A percentile compares a stretch with the other conserved stretches of the same genome.
Conservation (phyloP, 2,797 vertebrate genomes). For the Hoplostethus atlanticus region DNA sequence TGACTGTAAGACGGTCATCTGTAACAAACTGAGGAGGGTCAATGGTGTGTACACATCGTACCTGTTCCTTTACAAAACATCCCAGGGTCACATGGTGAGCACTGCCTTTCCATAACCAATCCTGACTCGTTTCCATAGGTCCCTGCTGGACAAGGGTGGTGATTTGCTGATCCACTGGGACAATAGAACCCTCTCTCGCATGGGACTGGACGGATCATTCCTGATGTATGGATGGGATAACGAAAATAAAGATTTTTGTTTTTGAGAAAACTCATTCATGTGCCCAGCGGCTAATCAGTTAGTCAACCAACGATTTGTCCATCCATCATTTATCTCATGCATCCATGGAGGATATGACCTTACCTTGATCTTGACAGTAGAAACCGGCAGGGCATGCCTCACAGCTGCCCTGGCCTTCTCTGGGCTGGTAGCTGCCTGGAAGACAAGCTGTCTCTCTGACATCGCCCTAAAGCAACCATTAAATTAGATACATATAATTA, state of each 20-base stretch:
- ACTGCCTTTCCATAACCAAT: slow-evolving; percentile 73
- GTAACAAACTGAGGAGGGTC: background rate
- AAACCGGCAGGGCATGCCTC: slow-evolving; percentile 80
- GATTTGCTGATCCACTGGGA: slow-evolving; percentile 71
- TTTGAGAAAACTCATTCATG: slow-evolving; percentile 6
- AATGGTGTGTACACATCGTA: slow-evolving; percentile 38
- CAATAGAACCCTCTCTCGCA: slow-evolving; percentile 86
- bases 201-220: slow-evolving; percentile 64
- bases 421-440: slow-evolving; percentile 86
- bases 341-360: background rate
- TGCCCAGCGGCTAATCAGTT: slow-evolving; percentile 2
- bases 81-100: slow-evolving; percentile 82
- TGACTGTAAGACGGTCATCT: too few species aligned
- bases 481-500: slow-evolving; percentile 17
- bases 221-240: slow-evolving; percentile 57
- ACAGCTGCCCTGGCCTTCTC: slow-evolving; percentile 84
- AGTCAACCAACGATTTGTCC: slow-evolving; percentile 15
- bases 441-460: slow-evolving; percentile 75
- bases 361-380: slow-evolving; percentile 82
- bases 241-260: slow-evolving; percentile 24
- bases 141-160: slow-evolving; percentile 81
- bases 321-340: background rate
- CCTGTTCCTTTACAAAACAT: slow-evolving; percentile 84
- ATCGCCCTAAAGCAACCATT: slow-evolving; percentile 79
- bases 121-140: slow-evolving; percentile 82